phyloP scores from a whole-genome alignment of 92 coral and sea anemone species.

The Paragorgia papillata region DNA sequence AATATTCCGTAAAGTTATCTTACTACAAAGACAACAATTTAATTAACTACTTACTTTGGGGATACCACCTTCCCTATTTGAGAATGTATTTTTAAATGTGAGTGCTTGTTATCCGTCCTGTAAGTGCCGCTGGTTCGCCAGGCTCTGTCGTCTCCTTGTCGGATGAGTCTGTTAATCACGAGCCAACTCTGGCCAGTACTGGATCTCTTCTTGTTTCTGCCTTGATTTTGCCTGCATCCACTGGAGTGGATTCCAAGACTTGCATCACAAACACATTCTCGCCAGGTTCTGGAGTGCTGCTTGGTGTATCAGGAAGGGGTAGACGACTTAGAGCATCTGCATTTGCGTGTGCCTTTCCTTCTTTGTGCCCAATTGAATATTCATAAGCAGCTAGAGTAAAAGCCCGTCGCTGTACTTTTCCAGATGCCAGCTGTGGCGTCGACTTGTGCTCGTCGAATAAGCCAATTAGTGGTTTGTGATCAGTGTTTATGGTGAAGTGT shows the following conservation, averaged over 20 bases:
- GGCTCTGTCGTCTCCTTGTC: too few relatives aligned
- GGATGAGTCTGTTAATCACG: too few relatives aligned
- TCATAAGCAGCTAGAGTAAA: conserved; percentile 10
- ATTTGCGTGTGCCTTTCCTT: conserved; percentile 25
- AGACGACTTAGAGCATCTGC: conserved; percentile 49
- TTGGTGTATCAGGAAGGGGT: conserved; percentile 32
- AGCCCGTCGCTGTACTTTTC: background rate
- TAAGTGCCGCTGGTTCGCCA: too few relatives aligned
- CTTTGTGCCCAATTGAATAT: background rate
- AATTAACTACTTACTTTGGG: too few relatives aligned
- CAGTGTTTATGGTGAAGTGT: conserved; percentile 13
- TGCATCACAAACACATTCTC: conserved; percentile 41
- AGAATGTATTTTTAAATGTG: too few relatives aligned
- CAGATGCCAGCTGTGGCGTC: conserved; percentile 3
- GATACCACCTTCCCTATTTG: too few relatives aligned
- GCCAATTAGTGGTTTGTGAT: conserved; percentile 6
- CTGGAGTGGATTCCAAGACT: conserved; percentile 30
- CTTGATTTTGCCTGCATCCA: conserved; percentile 22
- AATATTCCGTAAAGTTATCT: too few relatives aligned
- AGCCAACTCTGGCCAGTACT: conserved; percentile 25
- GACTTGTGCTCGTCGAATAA: background rate
- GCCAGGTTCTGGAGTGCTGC: conserved; percentile 15
- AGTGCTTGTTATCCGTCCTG: too few relatives aligned
- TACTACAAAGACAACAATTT: too few relatives aligned
- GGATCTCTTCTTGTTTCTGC: conserved; percentile 22